These are phyloP conservation scores for Mixornis gularis DNA, from an alignment of 2,113 vertebrate species.

Conservation along the genomic window DNA sequence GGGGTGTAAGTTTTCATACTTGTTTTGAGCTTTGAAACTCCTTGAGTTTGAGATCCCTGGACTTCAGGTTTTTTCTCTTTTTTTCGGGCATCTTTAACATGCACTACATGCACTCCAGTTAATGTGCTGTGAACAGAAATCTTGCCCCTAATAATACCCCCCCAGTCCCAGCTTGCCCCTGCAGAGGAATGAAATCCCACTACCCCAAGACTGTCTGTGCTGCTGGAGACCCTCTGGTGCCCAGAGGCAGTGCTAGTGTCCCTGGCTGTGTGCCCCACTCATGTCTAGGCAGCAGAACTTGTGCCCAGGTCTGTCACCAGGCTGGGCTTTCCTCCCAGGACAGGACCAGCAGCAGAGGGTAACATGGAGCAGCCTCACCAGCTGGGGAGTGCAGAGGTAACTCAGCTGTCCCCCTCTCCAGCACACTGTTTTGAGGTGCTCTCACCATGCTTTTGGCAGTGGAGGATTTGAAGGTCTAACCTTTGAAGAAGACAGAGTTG, in stretches of 20 bases:
- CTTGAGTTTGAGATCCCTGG: neutral
- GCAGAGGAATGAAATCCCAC: neutral
- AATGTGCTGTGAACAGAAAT: neutral
- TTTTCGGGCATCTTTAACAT: neutral
- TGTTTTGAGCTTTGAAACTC: neutral
- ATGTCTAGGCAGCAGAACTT: fast-evolving
- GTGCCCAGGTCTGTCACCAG: neutral
- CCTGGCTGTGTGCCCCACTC: neutral
- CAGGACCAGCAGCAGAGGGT: neutral
- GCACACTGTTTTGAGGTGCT: neutral
- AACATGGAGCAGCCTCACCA: neutral
- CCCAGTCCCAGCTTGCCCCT: neutral
- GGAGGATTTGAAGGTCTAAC: neutral
- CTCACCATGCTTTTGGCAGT: neutral
- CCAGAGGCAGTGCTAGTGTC: neutral
- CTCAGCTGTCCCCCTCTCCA: neutral
- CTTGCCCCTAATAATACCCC: neutral
- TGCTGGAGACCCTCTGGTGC: neutral
- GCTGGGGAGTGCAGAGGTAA: neutral
- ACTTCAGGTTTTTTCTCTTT: neutral
- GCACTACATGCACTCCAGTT: neutral
- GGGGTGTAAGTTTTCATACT: neutral
- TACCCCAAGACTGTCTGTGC: too few species aligned
- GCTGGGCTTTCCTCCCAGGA: neutral
- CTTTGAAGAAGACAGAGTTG: neutral